These are phyloP conservation scores for Caligus rogercresseyi DNA, from an alignment of 1,140 invertebrate genomes.

Conservation along the genomic window DNA sequence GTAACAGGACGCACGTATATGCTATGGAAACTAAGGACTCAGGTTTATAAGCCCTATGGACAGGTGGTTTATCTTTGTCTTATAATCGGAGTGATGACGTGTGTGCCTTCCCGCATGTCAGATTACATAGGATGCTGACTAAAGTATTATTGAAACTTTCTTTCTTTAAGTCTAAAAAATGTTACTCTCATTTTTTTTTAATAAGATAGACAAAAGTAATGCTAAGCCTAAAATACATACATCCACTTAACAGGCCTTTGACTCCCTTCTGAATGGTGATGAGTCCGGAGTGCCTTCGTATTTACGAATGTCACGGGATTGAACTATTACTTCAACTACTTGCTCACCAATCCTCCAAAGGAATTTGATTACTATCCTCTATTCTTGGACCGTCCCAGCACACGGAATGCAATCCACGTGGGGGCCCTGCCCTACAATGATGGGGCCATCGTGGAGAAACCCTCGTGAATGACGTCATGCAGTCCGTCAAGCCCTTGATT, in stretches of 20 bases:
- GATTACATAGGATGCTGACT: too few relatives aligned
- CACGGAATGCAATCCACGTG: slow-evolving; percentile 57
- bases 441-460: slow-evolving; percentile 38
- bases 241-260: slow-evolving; percentile 40
- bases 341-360: slow-evolving; percentile 38
- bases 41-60: too few relatives aligned
- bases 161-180: too few relatives aligned
- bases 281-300: slow-evolving; percentile 38
- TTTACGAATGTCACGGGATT: slow-evolving; percentile 63
- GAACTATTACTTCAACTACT: slow-evolving; percentile 57
- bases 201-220: too few relatives aligned
- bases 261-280: slow-evolving; percentile 50
- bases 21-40: too few relatives aligned
- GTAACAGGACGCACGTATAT: too few relatives aligned
- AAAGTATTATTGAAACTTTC: too few relatives aligned
- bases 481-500: slow-evolving; percentile 55
- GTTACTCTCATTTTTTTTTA: too few relatives aligned
- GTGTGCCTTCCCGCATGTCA: too few relatives aligned
- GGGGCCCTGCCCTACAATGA: slow-evolving; percentile 50
- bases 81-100: too few relatives aligned
- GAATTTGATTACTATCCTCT: slow-evolving; percentile 29
- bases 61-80: too few relatives aligned
- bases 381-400: slow-evolving; percentile 32
- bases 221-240: too few relatives aligned
- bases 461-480: slow-evolving; percentile 55